Percentiles rank a stretch among this genome's conserved stretches.
These are phyloP conservation scores for Sylvilagus bachmani DNA, from an alignment of 2,113 vertebrate species.

Conservation along the genomic window DNA sequence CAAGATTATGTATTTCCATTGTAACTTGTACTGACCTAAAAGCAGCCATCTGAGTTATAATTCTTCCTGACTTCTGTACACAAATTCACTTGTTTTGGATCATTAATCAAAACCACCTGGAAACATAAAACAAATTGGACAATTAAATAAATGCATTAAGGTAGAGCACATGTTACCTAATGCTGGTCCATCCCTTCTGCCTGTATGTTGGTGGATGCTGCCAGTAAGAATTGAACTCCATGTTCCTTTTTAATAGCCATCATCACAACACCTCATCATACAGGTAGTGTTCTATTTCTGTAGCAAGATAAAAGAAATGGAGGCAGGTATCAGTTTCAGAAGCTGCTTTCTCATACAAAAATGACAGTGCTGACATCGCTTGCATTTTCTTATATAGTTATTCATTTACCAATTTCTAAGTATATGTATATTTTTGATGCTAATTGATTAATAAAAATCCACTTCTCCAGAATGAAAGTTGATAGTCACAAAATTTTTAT, in stretches of 20 bases:
- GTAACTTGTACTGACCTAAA: constrained; percentile 76
- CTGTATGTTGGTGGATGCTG: background rate
- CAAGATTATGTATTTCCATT: constrained; percentile 77
- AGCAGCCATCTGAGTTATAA: constrained; percentile 73
- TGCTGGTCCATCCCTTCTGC: background rate
- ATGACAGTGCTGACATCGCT: background rate
- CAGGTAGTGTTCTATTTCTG: background rate
- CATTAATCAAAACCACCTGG: constrained; percentile 82
- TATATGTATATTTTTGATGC: background rate
- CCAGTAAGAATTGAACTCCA: background rate
- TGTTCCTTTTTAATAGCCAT: constrained; percentile 13
- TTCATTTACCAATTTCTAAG: background rate
- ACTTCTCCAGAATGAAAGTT: constrained; percentile 17
- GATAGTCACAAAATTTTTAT: constrained; percentile 43
- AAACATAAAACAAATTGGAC: constrained; percentile 82
- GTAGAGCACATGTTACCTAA: constrained; percentile 29
- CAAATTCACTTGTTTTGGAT: constrained; percentile 79
- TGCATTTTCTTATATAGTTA: constrained; percentile 32
- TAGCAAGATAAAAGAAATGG: background rate
- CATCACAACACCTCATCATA: constrained; percentile 30
- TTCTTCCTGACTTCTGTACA: constrained; percentile 80
- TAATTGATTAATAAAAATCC: background rate
- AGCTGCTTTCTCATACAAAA: constrained; percentile 23
- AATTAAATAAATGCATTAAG: constrained; percentile 81
- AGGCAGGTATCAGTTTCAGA: constrained; percentile 11